Evolutionary conservation across 2,888 invertebrate genomes (phyloP).

Genomic region (Timema cristinae): DNA sequence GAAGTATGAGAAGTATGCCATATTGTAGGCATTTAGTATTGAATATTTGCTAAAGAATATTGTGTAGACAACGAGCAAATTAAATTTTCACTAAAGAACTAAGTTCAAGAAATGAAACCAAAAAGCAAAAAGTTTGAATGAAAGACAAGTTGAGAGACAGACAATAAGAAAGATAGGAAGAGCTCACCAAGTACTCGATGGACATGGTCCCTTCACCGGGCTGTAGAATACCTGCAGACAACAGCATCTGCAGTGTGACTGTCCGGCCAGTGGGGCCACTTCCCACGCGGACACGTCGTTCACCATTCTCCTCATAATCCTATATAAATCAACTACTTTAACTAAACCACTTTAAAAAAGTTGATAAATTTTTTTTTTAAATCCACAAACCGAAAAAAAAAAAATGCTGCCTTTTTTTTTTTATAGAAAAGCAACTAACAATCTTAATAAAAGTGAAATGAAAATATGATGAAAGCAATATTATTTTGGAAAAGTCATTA

Average conservation of each 20-base stretch:
- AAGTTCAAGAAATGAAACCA: slow-evolving; percentile 3
- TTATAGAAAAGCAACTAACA: background rate
- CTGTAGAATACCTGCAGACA: slow-evolving; percentile 78
- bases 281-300: slow-evolving; percentile 43
- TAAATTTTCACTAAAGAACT: background rate
- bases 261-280: slow-evolving; percentile 53
- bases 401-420: background rate
- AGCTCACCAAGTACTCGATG: slow-evolving; percentile 78
- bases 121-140: slow-evolving; percentile 3
- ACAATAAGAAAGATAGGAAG: slow-evolving; percentile 19
- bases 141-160: slow-evolving; percentile 10
- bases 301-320: slow-evolving; percentile 50
- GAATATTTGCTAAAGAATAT: too few relatives aligned
- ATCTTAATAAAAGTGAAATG: too few relatives aligned
- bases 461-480: too few relatives aligned
- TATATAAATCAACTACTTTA: slow-evolving; percentile 18
- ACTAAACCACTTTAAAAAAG: slow-evolving; percentile 9
- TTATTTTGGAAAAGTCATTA: too few relatives aligned
- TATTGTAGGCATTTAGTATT: too few relatives aligned
- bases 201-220: slow-evolving; percentile 82
- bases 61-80: slow-evolving; percentile 15
- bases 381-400: background rate
- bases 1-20: too few relatives aligned
- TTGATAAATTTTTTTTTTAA: background rate
- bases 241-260: slow-evolving; percentile 80